Evolutionary conservation across 1,140 invertebrate genomes (phyloP), one percentile per base, ranked within the genome.

Genomic region (Heliconius melpomene): DNA sequence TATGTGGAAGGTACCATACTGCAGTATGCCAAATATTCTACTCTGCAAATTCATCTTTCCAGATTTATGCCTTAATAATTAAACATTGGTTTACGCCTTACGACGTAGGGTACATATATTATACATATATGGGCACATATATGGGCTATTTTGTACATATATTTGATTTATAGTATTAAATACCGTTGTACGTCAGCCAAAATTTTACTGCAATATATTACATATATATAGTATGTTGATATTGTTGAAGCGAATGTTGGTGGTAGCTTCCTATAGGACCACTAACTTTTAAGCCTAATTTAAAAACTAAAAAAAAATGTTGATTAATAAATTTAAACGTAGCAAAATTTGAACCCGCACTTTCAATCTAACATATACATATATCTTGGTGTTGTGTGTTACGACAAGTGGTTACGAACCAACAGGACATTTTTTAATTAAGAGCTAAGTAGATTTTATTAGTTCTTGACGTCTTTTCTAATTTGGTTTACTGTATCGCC

Each of bases 41-140:
- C 7, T 66, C 60, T 26, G 16, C 60, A 29, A 66, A 66, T 66
- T 29, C 60, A 26, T 66, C 23, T 66, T 66, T 66, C 60, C 8
- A 66, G 60, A 66, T 66, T 66, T 66, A 66, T 66, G 60, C n/a
- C 23, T 16, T 66, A 66, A 66, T 66, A 66, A 26, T 66, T 66
- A 66, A 66, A 66, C 60, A 66, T 29, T 26, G n/a, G 60, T 66
- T 60, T 66, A 66, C 23, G 60, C 60, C 60, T 66, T 26, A 66
- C 60, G 11, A 66, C 11, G 13, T 26, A 29, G 1, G 26, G 60
- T 16, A 66, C 60, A n/a, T 57, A 23, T 57, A 57, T 57, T 57
- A n/a, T 18, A 32, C 29, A 32, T 32, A 46, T 46, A 13, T 2
- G 11, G 13, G 3, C 3, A 32, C 29, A 32, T 16, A 46, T 16